Evolutionary conservation across 2,797 vertebrate genomes (phyloP).

Genomic region (Gallinago stenura): DNA sequence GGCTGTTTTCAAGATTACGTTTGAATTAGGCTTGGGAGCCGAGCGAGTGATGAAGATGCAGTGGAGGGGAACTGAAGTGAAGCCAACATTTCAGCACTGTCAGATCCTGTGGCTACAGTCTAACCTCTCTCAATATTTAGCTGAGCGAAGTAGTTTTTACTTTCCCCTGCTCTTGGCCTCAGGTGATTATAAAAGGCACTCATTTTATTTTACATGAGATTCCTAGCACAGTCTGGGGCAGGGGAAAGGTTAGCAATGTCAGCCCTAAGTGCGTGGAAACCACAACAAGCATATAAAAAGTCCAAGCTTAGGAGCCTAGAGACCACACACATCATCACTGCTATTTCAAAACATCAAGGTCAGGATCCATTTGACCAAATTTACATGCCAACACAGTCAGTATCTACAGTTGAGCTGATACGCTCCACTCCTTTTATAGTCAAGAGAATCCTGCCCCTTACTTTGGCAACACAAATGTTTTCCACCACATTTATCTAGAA

Average conservation of each 20-base stretch:
- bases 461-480: background rate
- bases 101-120: background rate
- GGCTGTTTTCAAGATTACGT: background rate
- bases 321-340: background rate
- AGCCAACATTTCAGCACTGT: background rate
- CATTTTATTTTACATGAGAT: background rate
- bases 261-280: background rate
- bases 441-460: background rate
- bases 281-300: background rate
- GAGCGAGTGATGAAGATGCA: background rate
- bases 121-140: background rate
- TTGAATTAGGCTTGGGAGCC: background rate
- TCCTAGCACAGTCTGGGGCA: background rate
- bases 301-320: background rate
- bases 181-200: background rate
- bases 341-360: background rate
- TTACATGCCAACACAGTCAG: background rate
- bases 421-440: conserved; percentile 20
- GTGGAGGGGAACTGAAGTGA: background rate
- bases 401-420: background rate
- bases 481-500: background rate
- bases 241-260: background rate
- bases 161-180: background rate
- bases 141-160: background rate
- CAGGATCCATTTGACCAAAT: background rate